Base-by-base conservation (phyloP, 1,140 invertebrate genomes). In the Samia ricini region DNA sequence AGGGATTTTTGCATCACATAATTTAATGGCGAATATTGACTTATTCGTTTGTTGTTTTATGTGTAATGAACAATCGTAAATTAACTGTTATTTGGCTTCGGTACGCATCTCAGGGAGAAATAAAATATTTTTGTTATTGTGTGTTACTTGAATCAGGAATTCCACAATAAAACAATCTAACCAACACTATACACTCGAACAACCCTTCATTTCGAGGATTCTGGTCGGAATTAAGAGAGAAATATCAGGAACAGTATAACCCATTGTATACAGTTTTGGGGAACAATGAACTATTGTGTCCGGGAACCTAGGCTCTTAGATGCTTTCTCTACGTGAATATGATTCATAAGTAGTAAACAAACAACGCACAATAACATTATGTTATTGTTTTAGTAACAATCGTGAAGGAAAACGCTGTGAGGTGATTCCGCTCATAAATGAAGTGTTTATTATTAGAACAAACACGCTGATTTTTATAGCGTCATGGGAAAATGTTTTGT, bases 201-300 rank as follows among this genome's bases (percentile, higher is more conserved):
- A 67, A 69, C 64, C 68, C 67, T 83, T 73, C 65, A 78, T 84
- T 86, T 83, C 67, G 76, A 78, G 72, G 77, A 78, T 85, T 88
- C n/a, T 84, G 72, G 77, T 73, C 60, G 70, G 77, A 78, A 85
- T 85, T 83, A 81, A 71, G 69, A 71, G 72, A 63, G 70, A 61
- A 77, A 76, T 72, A 68, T 61, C 62, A 20, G 61, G 71, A 78
- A 85, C 76, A 82, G 74, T 74, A 66, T 15, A 55, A n/a, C 59
- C n/a, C 58, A 80, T 84, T 88, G 81, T 85, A 64, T 52, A 54
- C 68, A 61, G 72, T 76, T 77, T 80, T 76, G 48, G 73, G 66
- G 71, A 83, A 88, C 85, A 88, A 87, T 84, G 69, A 71, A 23
- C 70, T 66, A 82, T 88, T 88, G 84, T 87, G 66, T 68, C 58